Evolutionary conservation across 2,113 vertebrate species (phyloP).

Genomic region (Aegotheles bennettii): DNA sequence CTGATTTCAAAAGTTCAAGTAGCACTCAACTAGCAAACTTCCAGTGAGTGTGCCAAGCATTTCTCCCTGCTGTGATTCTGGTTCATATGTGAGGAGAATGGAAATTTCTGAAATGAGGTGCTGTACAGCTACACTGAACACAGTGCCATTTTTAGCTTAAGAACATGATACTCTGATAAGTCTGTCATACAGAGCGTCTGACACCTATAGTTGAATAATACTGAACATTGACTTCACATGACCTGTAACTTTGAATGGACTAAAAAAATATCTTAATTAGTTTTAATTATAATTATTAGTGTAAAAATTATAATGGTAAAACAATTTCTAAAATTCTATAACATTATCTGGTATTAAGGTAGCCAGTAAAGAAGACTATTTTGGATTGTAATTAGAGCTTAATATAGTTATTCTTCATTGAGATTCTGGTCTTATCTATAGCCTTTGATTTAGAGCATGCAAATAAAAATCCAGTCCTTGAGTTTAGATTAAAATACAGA

Average conservation of each 20-base stretch:
- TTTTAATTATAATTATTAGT: not conserved
- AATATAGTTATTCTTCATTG: not conserved
- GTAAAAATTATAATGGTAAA: not conserved
- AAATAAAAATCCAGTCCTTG: not conserved
- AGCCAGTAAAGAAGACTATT: accelerated
- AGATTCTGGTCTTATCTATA: not conserved
- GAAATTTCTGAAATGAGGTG: not conserved
- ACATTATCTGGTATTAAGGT: not conserved
- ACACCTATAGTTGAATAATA: not conserved
- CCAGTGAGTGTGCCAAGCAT: not conserved
- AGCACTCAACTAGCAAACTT: not conserved
- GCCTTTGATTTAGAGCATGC: not conserved
- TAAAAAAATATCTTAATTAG: not conserved
- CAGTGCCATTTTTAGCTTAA: not conserved
- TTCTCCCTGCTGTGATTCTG: not conserved
- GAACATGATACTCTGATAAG: not conserved
- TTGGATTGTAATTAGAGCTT: not conserved
- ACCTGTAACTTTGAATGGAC: not conserved
- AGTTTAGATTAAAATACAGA: not conserved
- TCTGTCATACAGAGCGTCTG: not conserved
- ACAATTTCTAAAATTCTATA: not conserved
- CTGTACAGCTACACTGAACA: not conserved
- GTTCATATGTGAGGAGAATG: not conserved
- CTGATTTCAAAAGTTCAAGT: not conserved
- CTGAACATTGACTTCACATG: not conserved